A percentile compares a stretch with the other conserved stretches of the same genome.
Evolutionary conservation across 23 tunicate genomes (phyloP).

Genomic region (Trididemnum clinides): DNA sequence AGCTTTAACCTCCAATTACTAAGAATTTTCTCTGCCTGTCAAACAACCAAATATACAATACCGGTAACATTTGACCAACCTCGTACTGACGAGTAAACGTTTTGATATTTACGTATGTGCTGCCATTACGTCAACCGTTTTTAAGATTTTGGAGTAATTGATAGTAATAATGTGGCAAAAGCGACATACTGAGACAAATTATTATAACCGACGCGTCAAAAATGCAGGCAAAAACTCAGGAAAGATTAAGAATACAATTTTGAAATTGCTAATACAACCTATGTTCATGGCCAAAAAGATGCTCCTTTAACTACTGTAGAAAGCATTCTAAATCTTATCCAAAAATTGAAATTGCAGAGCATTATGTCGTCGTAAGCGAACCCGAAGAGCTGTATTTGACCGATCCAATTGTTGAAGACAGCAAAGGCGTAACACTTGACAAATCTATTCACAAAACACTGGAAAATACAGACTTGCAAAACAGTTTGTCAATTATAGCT

Average conservation of each 20-base stretch:
- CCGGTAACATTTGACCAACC: too few species aligned
- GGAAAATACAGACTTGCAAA: not conserved
- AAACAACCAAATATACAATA: too few species aligned
- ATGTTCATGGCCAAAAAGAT: slow-evolving; percentile 14
- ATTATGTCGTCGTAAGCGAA: not conserved
- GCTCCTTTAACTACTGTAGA: not conserved
- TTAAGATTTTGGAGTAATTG: too few species aligned
- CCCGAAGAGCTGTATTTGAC: slow-evolving; percentile 1
- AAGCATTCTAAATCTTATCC: not conserved
- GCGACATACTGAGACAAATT: not conserved
- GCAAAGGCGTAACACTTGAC: not conserved
- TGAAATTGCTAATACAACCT: not conserved
- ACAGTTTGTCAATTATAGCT: not conserved
- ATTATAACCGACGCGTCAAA: not conserved
- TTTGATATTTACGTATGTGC: too few species aligned
- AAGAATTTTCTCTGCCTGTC: too few species aligned
- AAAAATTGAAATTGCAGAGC: not conserved
- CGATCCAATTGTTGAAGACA: not conserved
- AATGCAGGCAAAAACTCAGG: not conserved
- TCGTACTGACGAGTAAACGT: too few species aligned
- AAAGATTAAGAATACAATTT: not conserved
- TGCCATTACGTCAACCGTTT: too few species aligned
- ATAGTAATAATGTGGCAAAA: not conserved
- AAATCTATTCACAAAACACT: not conserved
- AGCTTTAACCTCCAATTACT: too few species aligned